phyloP scores from a whole-genome alignment of 2,888 invertebrate species.

The Hemaris fuciformis region DNA sequence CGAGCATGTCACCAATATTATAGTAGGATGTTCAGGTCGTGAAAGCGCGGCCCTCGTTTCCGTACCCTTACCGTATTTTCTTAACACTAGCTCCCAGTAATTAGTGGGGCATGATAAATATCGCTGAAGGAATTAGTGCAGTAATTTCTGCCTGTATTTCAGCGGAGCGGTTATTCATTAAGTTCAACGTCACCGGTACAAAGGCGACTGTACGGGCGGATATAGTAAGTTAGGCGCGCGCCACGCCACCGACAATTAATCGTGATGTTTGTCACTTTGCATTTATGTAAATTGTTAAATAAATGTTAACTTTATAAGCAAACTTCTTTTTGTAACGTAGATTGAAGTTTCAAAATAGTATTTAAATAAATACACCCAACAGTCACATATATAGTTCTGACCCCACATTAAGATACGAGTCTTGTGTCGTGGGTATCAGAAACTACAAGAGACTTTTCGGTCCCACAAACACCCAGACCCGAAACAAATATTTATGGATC shows the following conservation, averaged over 20 bases:
- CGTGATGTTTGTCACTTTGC: background rate
- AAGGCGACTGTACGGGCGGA: conserved; percentile 1
- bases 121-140: conserved; percentile 47
- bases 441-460: no score
- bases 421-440: no score
- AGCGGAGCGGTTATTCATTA: conserved; percentile 43
- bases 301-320: no score
- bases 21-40: background rate
- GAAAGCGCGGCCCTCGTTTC: conserved; percentile 24
- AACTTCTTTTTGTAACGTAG: no score
- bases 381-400: no score
- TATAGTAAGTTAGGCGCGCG: background rate
- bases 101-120: conserved; percentile 52
- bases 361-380: no score
- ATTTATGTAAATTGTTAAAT: background rate
- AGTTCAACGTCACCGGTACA: conserved; percentile 38
- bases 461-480: no score
- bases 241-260: background rate
- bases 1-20: background rate
- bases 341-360: no score
- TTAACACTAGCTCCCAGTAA: conserved; percentile 26
- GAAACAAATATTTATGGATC: no score
- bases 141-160: conserved; percentile 46
- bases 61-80: conserved; percentile 1
- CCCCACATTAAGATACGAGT: no score